Percentiles rank a stretch among this genome's conserved stretches.
Evolutionary conservation across 2,888 invertebrate species (phyloP).

Genomic region (Pantelozetes paolii): DNA sequence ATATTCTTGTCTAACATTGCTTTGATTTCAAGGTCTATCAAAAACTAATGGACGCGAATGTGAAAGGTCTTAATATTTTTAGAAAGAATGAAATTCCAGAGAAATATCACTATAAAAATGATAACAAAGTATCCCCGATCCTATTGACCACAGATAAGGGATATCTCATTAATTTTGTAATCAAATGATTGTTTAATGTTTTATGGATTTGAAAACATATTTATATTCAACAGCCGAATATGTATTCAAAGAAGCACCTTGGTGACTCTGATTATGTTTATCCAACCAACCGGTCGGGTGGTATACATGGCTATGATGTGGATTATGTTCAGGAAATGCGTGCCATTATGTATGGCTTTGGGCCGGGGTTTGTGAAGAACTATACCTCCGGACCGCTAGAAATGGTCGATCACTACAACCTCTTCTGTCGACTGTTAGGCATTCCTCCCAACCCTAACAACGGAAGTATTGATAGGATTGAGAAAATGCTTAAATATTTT

Average conservation of each 20-base stretch:
- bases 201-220: neutral
- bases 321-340: constrained; percentile 49
- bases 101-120: constrained; percentile 46
- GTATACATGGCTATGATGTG: neutral
- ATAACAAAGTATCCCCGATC: constrained; percentile 46
- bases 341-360: constrained; percentile 51
- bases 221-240: neutral
- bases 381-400: constrained; percentile 56
- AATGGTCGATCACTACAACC: constrained; percentile 63
- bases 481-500: too few relatives aligned
- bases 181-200: neutral
- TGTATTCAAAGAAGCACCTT: constrained; percentile 17
- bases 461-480: constrained; percentile 46
- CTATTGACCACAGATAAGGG: constrained; percentile 47
- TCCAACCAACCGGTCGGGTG: constrained; percentile 46
- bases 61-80: constrained; percentile 47
- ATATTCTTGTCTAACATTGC: neutral
- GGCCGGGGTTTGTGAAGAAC: constrained; percentile 59
- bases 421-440: constrained; percentile 62
- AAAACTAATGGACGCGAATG: constrained; percentile 44
- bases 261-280: too few relatives aligned
- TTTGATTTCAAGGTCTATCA: constrained; percentile 43
- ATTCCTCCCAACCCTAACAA: too few relatives aligned
- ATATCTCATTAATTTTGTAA: constrained; percentile 47
- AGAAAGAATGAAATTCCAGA: constrained; percentile 47